A percentile compares a stretch with the other conserved stretches of the same genome.
phyloP scores from a whole-genome alignment of 2,797 vertebrate species.

The Siniperca obscura region DNA sequence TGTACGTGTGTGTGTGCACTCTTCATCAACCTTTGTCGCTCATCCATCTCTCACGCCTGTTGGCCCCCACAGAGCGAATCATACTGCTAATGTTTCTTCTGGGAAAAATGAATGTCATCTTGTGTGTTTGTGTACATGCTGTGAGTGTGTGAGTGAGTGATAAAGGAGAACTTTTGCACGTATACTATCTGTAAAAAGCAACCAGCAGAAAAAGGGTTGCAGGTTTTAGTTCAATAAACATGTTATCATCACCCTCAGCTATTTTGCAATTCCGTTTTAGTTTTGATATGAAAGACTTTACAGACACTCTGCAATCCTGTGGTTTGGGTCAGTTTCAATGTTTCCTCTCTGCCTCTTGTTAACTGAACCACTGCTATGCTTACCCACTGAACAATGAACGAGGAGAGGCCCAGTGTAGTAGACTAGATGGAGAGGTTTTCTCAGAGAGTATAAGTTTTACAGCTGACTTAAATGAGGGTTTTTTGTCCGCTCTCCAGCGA shows the following conservation, averaged over 20 bases:
- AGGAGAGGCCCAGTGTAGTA: slow-evolving; percentile 25
- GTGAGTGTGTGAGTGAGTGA: slow-evolving; percentile 23
- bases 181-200: slow-evolving; percentile 21
- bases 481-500: slow-evolving; percentile 24
- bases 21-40: slow-evolving; percentile 60
- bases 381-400: slow-evolving; percentile 38
- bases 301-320: slow-evolving; percentile 68
- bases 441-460: slow-evolving; percentile 25
- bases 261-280: slow-evolving; percentile 55
- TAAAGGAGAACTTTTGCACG: slow-evolving; percentile 48
- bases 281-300: slow-evolving; percentile 65
- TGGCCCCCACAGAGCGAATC: slow-evolving; percentile 54
- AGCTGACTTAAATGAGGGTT: slow-evolving; percentile 20
- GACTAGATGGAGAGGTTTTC: slow-evolving; percentile 17
- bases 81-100: slow-evolving; percentile 59
- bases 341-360: slow-evolving; percentile 59
- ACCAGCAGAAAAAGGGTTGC: neutral
- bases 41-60: slow-evolving; percentile 70
- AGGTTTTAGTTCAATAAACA: slow-evolving; percentile 59
- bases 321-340: slow-evolving; percentile 67
- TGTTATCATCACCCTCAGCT: slow-evolving; percentile 57
- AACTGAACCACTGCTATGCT: slow-evolving; percentile 38
- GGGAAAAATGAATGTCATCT: slow-evolving; percentile 53
- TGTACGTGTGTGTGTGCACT: neutral
- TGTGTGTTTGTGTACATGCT: slow-evolving; percentile 18